Base-by-base conservation (phyloP, 2,888 invertebrate genomes). In the Willowsia nigromaculata region DNA sequence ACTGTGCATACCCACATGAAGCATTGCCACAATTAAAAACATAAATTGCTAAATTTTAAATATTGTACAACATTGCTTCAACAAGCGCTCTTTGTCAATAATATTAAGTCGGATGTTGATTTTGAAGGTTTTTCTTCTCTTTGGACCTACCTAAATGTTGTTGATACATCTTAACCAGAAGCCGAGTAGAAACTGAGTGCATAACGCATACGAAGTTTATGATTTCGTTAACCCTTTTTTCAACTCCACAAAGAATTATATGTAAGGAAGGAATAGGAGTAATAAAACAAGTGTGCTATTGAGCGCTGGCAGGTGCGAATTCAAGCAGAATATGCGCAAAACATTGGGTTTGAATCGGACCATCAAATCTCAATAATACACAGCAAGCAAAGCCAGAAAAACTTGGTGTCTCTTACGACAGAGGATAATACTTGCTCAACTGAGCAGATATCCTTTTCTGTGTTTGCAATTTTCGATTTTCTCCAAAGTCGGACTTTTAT, bases 141-240 rank as follows among this genome's bases (percentile, higher is more conserved):
- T 37, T n/a, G n/a, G n/a, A n/a, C n/a, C 22, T 40, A 13, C 25
- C 43, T 4, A n/a, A 43, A 74, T 43, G 25, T 74, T 43, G 71
- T 47, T 43, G 71, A 74, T 74, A 74, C 22, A 74, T 74, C 71
- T 74, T 74, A 25, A 40, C 40, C 47, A 43, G 71, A 74, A 74
- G 5, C 25, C 30, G 65, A 65, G 33, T n/a, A n/a, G n/a, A n/a
- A 59, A 27, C 27, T 59, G 11, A 25, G 59, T 27, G 5, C 27
- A n/a, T 59, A 27, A 7, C 53, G 53, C n/a, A n/a, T 53, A n/a
- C 53, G 11, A 53, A 53, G n/a, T 53, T 15, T 53, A n/a, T 53
- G 53, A 7, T n/a, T 53, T n/a, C 53, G 9, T 13, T n/a, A 11
- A 11, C 53, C n/a, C 15, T 53, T n/a, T 4, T 53, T 9, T 53